phyloP scores from a whole-genome alignment of 2,888 invertebrate species.

The Temnothorax ravouxi region DNA sequence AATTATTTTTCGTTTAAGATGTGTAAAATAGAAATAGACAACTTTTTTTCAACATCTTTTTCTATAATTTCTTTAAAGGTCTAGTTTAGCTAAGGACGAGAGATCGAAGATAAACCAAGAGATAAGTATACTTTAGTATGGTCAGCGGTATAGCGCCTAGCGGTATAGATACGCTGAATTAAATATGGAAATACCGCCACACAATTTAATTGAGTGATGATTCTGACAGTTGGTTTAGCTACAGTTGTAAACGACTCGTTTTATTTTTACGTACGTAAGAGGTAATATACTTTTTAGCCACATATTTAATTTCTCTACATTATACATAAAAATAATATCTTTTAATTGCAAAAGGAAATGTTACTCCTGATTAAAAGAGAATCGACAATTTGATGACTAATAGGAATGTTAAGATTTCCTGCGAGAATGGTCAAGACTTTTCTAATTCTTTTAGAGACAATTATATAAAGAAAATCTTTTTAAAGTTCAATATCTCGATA shows the following conservation, averaged over 20 bases:
- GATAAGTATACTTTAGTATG: neutral
- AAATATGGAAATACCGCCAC: neutral
- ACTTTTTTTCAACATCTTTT: slow-evolving; percentile 16
- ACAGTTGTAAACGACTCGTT: neutral
- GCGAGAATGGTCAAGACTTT: neutral
- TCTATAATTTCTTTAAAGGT: neutral
- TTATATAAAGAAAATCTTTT: neutral
- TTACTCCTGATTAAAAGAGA: neutral
- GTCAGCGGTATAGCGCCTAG: neutral
- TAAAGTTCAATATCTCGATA: neutral
- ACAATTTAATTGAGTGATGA: neutral
- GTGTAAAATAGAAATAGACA: neutral
- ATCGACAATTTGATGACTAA: neutral
- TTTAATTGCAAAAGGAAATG: neutral
- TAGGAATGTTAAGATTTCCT: neutral
- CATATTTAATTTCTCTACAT: neutral
- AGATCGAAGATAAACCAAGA: neutral
- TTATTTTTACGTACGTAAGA: neutral
- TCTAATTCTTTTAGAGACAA: neutral
- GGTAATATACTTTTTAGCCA: neutral
- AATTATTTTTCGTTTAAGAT: slow-evolving; percentile 12
- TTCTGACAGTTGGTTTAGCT: neutral
- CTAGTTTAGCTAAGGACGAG: neutral
- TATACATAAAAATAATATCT: neutral
- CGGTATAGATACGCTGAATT: neutral